A percentile compares a stretch with the other conserved stretches of the same genome.
These are phyloP conservation scores for Caenorhabditis auriculariae DNA, from an alignment of 2,888 invertebrate genomes.

Conservation along the genomic window DNA sequence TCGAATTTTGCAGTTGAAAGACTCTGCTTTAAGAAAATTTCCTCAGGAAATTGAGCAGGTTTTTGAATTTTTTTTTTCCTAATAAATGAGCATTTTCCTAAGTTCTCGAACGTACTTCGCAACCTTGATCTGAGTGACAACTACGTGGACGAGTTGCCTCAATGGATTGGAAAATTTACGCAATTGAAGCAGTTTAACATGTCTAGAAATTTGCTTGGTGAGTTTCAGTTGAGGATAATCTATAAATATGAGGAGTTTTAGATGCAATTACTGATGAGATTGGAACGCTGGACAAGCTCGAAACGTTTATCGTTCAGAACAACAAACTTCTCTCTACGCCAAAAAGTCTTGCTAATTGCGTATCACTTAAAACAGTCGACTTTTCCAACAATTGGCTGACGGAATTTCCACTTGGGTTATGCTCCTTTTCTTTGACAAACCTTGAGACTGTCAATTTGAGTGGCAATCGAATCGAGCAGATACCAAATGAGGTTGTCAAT, in stretches of 20 bases:
- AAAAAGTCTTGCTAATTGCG: conserved; percentile 36
- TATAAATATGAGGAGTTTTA: conserved; percentile 4
- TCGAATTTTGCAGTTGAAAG: conserved; percentile 84
- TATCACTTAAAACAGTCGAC: conserved; percentile 11
- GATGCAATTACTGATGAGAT: conserved; percentile 67
- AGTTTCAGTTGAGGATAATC: background rate
- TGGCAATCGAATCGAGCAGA: conserved; percentile 15
- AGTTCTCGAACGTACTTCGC: conserved; percentile 71
- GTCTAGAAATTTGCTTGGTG: conserved; percentile 65
- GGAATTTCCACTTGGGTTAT: conserved; percentile 11
- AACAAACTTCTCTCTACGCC: conserved; percentile 83
- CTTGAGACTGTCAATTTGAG: conserved; percentile 19
- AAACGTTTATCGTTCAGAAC: conserved; percentile 73
- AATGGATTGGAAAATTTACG: conserved; percentile 65
- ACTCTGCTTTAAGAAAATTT: conserved; percentile 77
- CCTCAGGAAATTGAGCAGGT: conserved; percentile 50
- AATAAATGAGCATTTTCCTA: conserved; percentile 5
- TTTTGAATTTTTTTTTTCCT: background rate
- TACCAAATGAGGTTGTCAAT: conserved; percentile 12
- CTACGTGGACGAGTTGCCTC: conserved; percentile 73
- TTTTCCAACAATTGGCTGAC: conserved; percentile 13
- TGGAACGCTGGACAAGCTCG: conserved; percentile 67
- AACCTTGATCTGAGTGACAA: conserved; percentile 91
- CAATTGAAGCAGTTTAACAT: conserved; percentile 68
- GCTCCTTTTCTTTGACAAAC: conserved; percentile 5